Evolutionary conservation across 2,113 vertebrate species (phyloP).

Genomic region (Anhinga rufa): DNA sequence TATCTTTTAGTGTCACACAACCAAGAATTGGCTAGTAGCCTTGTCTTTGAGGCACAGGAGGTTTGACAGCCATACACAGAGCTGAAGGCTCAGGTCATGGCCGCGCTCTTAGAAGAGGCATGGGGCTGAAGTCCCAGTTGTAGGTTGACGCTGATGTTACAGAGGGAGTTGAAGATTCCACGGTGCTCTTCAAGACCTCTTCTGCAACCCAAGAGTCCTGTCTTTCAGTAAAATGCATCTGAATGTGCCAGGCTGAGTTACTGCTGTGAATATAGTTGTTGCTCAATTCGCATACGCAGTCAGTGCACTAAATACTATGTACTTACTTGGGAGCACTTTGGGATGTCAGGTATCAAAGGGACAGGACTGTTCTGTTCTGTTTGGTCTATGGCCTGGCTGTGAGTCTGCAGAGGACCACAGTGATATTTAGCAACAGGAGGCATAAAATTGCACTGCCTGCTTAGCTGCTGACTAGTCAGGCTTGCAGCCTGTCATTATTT

Average conservation of each 20-base stretch:
- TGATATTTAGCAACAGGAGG: not conserved
- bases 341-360: not conserved
- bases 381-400: conserved; percentile 17
- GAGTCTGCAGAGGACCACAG: not conserved
- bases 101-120: not conserved
- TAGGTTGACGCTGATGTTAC: not conserved
- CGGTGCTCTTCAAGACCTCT: not conserved
- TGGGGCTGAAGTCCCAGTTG: not conserved
- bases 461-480: not conserved
- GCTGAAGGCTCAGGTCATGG: not conserved
- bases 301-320: not conserved
- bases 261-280: conserved; percentile 8
- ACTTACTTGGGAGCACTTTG: not conserved
- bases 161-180: not conserved
- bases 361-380: not conserved
- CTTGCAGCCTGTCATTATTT: not conserved
- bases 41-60: not conserved
- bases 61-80: not conserved
- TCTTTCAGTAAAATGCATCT: not conserved
- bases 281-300: not conserved
- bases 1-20: not conserved
- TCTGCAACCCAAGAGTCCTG: not conserved
- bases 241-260: conserved; percentile 19
- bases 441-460: not conserved
- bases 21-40: not conserved